A percentile compares a stretch with the other conserved stretches of the same genome.
phyloP scores from a whole-genome alignment of 2,797 vertebrate species.

The Anguilla anguilla region DNA sequence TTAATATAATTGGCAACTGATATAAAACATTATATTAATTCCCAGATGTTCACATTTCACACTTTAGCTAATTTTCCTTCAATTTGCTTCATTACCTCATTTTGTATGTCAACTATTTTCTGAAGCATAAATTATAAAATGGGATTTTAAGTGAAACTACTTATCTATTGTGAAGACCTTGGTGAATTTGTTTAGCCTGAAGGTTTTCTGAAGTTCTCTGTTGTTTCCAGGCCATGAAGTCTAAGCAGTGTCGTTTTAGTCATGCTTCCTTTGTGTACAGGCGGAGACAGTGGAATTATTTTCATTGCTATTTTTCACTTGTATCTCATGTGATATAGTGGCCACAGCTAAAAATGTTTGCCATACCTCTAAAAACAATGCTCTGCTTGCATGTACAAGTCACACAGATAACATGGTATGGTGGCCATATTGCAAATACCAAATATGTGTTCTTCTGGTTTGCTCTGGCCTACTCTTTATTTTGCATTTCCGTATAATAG shows the following conservation, averaged over 20 bases:
- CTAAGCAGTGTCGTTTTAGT: constrained; percentile 8
- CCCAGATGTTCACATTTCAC: background rate
- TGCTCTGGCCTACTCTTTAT: background rate
- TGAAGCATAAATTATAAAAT: background rate
- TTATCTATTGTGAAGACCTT: background rate
- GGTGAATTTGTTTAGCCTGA: background rate
- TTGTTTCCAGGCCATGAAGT: background rate
- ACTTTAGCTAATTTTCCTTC: background rate
- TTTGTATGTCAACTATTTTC: background rate
- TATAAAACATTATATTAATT: background rate
- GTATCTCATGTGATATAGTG: background rate
- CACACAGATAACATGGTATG: background rate
- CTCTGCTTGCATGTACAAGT: background rate
- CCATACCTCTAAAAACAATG: background rate
- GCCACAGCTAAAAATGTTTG: background rate
- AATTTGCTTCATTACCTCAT: background rate
- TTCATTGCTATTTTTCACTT: background rate
- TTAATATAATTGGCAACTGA: background rate
- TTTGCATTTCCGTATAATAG: background rate
- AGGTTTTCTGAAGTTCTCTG: background rate
- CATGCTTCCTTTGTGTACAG: background rate
- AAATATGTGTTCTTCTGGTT: background rate
- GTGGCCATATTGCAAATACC: background rate
- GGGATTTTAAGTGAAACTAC: background rate
- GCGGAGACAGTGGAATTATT: background rate